Conservation (phyloP, 2,113 vertebrate species). For the Xiphias gladius region DNA sequence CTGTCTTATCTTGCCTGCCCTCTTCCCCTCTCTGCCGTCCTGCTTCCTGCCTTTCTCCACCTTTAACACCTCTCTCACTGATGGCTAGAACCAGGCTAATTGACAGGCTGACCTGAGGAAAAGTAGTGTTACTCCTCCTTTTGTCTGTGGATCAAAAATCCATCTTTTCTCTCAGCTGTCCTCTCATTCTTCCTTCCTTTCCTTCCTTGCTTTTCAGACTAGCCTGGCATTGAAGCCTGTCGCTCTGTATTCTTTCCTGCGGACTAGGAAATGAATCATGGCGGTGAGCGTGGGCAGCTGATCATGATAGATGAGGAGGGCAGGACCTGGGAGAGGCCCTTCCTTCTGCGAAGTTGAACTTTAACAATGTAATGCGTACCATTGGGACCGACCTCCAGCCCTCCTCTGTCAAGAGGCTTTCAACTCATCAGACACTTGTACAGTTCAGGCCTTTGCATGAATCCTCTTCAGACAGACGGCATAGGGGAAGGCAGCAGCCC, state of each 20-base stretch:
- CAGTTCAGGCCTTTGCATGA: constrained; percentile 24
- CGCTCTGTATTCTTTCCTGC: constrained; percentile 12
- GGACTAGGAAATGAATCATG: constrained; percentile 46
- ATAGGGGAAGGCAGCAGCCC: not conserved
- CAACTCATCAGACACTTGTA: constrained; percentile 22
- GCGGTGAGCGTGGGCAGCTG: constrained; percentile 38
- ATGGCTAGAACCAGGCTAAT: constrained; percentile 63
- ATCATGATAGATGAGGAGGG: constrained; percentile 51
- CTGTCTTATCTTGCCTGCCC: constrained; percentile 2
- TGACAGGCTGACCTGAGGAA: constrained; percentile 75
- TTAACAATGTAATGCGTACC: constrained; percentile 43
- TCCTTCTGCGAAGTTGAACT: constrained; percentile 33
- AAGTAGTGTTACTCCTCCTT: constrained; percentile 45
- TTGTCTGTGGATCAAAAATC: constrained; percentile 56
- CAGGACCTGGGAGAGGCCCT: constrained; percentile 22
- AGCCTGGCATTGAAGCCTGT: constrained; percentile 9
- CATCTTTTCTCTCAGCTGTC: constrained; percentile 33
- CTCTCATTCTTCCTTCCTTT: constrained; percentile 4
- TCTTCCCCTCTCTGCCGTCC: constrained; percentile 1
- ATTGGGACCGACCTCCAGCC: constrained; percentile 35
- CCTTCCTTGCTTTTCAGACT: constrained; percentile 2
- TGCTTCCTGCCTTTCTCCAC: constrained; percentile 32
- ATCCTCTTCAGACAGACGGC: constrained; percentile 1
- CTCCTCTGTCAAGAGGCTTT: constrained; percentile 44
- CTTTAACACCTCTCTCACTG: constrained; percentile 37